Percentiles rank a stretch among this genome's conserved stretches.
Evolutionary conservation across 2,888 invertebrate species (phyloP).

Genomic region (Dolichopus griseipennis): DNA sequence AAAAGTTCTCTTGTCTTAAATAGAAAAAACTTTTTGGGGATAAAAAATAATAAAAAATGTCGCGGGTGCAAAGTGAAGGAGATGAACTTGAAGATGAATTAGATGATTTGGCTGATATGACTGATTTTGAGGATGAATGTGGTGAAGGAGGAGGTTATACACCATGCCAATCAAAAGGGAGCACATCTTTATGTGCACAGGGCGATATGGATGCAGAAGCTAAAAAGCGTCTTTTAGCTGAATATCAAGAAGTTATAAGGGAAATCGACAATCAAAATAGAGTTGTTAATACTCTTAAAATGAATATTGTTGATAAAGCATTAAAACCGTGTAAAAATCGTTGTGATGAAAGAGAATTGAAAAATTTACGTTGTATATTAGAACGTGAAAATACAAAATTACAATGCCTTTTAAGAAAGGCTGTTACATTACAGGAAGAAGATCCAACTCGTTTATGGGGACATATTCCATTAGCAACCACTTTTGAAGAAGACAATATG

Average conservation of each 20-base stretch:
- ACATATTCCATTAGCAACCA: conserved; percentile 33
- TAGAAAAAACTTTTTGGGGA: too few species aligned
- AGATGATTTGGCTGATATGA: too few species aligned
- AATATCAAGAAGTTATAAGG: conserved; percentile 33
- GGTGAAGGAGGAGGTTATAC: too few species aligned
- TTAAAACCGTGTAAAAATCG: conserved; percentile 29
- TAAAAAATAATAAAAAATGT: too few species aligned
- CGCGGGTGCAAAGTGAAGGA: too few species aligned
- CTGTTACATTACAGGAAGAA: conserved; percentile 34
- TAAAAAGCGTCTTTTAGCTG: conserved; percentile 16
- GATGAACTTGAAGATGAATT: too few species aligned
- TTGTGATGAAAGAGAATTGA: conserved; percentile 33
- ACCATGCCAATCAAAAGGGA: too few species aligned
- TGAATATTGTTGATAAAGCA: conserved; percentile 31
- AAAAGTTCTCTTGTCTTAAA: too few species aligned
- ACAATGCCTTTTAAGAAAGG: conserved; percentile 31
- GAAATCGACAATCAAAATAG: conserved; percentile 37
- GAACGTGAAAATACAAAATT: conserved; percentile 37
- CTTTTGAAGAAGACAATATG: conserved; percentile 34
- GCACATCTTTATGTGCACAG: too few species aligned
- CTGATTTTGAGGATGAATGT: too few species aligned
- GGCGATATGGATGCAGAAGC: not conserved
- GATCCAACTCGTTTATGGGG: conserved; percentile 33
- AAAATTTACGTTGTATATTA: conserved; percentile 32
- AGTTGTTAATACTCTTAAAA: conserved; percentile 33